Evolutionary conservation across 1,140 invertebrate genomes (phyloP).

Genomic region (Charaxes varanes): DNA sequence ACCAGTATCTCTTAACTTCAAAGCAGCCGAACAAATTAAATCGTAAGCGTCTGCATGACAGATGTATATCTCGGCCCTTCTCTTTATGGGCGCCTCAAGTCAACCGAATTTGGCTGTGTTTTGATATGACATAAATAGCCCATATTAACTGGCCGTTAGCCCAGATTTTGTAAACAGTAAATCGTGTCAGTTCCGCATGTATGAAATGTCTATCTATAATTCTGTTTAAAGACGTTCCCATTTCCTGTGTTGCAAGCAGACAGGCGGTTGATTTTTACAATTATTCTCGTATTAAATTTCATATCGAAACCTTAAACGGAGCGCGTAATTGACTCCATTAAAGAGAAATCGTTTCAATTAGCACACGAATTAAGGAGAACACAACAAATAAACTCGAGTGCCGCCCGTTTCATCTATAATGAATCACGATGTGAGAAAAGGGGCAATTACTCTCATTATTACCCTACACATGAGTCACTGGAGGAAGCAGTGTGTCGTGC

Average conservation of each 20-base stretch:
- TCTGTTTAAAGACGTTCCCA: conserved; percentile 14
- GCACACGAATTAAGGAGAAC: conserved; percentile 49
- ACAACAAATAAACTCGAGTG: conserved; percentile 54
- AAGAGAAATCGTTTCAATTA: conserved; percentile 20
- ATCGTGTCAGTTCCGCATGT: conserved; percentile 42
- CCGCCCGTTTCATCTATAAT: conserved; percentile 43
- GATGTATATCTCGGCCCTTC: conserved; percentile 44
- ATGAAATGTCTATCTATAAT: conserved; percentile 13
- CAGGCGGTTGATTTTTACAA: conserved; percentile 2
- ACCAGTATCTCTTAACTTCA: no score
- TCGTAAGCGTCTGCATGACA: conserved; percentile 34
- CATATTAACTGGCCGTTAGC: conserved; percentile 16
- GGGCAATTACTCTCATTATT: conserved; percentile 65
- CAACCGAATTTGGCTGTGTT: conserved; percentile 38
- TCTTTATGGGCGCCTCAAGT: conserved; percentile 41
- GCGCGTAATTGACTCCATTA: conserved; percentile 16
- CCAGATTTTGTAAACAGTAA: conserved; percentile 23
- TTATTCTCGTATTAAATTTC: no score
- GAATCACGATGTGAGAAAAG: conserved; percentile 69
- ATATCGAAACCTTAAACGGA: conserved; percentile 3
- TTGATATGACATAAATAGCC: conserved; percentile 52
- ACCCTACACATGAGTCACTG: conserved; percentile 50
- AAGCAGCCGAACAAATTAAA: conserved; percentile 15
- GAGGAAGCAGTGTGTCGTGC: conserved; percentile 42
- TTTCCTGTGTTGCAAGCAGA: conserved; percentile 10